Percentiles rank a stretch among this genome's conserved stretches.
phyloP scores from a whole-genome alignment of 1,140 invertebrate species.

The Teleogryllus occipitalis region DNA sequence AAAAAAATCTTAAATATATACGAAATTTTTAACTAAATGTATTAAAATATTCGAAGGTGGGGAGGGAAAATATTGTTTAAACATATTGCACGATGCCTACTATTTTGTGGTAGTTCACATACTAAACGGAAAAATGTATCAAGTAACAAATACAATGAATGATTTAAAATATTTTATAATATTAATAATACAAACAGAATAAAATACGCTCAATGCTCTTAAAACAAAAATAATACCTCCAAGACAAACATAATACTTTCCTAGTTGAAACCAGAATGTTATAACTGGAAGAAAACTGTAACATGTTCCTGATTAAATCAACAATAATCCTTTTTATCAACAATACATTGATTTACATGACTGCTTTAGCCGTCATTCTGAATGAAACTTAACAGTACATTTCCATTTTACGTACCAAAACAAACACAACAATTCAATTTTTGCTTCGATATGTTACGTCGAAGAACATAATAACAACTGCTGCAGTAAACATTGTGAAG shows the following conservation, averaged over 20 bases:
- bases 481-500: neutral
- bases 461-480: neutral
- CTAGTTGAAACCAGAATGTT: neutral
- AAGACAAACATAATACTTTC: constrained; percentile 5
- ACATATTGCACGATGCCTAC: neutral
- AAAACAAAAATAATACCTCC: neutral
- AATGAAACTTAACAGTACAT: neutral
- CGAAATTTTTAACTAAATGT: neutral
- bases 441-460: neutral
- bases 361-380: neutral
- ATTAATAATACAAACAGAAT: constrained; percentile 1
- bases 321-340: neutral
- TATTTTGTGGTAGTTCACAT: neutral
- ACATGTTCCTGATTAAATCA: neutral
- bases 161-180: constrained; percentile 6
- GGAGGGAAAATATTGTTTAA: neutral
- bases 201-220: neutral
- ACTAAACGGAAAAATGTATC: neutral
- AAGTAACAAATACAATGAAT: neutral
- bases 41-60: neutral
- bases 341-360: neutral
- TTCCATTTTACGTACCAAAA: neutral
- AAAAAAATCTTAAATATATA: neutral
- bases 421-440: neutral
- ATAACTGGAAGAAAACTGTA: neutral